Conservation (phyloP, 92 coral and sea anemone species). For the Galaxea fascicularis region DNA sequence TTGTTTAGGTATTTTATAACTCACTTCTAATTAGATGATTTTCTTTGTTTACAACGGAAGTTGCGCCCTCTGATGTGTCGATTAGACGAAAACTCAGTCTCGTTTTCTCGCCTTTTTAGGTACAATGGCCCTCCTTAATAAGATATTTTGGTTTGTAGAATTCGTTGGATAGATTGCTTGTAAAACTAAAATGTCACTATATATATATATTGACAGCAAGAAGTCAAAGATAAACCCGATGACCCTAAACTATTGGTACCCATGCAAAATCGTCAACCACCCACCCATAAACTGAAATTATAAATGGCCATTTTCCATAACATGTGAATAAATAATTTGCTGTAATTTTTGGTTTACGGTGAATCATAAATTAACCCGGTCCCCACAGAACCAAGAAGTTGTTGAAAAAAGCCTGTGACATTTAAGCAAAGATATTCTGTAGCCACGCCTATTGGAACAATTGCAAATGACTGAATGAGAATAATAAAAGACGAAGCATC, state of each 20-base stretch:
- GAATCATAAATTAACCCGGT: too few species aligned
- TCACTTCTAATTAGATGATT: not conserved
- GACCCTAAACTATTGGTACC: not conserved
- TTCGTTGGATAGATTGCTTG: not conserved
- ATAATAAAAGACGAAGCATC: too few species aligned
- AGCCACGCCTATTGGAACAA: too few species aligned
- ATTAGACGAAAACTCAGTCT: too few species aligned
- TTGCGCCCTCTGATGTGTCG: not conserved
- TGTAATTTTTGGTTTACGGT: not conserved
- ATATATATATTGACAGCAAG: constrained; percentile 22
- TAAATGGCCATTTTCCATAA: not conserved
- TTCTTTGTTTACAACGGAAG: constrained; percentile 45
- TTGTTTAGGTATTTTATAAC: not conserved
- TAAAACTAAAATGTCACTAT: not conserved
- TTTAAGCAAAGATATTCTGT: too few species aligned
- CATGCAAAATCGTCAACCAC: too few species aligned
- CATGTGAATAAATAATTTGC: not conserved
- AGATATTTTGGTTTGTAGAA: not conserved
- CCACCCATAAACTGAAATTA: too few species aligned
- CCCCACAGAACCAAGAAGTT: too few species aligned
- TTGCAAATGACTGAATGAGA: too few species aligned
- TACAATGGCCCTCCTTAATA: not conserved
- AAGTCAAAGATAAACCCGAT: constrained; percentile 1
- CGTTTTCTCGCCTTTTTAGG: not conserved
- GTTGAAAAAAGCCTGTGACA: too few species aligned